These are phyloP conservation scores for Heliconius ethilla DNA, from an alignment of 2,888 invertebrate genomes.

Conservation along the genomic window DNA sequence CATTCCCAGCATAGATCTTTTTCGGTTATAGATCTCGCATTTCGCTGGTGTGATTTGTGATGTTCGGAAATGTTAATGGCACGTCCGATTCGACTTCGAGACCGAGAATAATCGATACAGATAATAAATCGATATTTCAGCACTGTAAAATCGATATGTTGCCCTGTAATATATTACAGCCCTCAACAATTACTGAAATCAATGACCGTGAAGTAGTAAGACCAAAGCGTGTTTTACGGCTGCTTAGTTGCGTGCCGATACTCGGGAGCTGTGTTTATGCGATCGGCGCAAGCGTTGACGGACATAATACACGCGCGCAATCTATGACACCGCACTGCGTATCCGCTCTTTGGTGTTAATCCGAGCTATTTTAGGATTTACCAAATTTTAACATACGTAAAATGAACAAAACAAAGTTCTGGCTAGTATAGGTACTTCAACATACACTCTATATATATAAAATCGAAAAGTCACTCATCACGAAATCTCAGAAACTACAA, in stretches of 20 bases:
- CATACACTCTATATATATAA: too few relatives aligned
- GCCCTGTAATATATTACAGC: neutral
- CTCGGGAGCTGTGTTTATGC: conserved; percentile 68
- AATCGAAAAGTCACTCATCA: too few relatives aligned
- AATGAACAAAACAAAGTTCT: neutral
- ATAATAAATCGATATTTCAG: neutral
- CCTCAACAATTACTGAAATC: conserved; percentile 26
- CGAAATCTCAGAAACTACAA: too few relatives aligned
- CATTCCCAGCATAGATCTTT: conserved; percentile 79
- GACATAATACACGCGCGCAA: conserved; percentile 69
- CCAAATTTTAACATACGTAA: conserved; percentile 33
- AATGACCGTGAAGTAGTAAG: conserved; percentile 59
- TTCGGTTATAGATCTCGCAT: conserved; percentile 80
- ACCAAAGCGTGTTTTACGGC: conserved; percentile 63
- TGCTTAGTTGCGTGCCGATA: conserved; percentile 33
- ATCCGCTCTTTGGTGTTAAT: conserved; percentile 53
- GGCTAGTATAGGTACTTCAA: too few relatives aligned
- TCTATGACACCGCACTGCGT: conserved; percentile 72
- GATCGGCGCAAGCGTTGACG: conserved; percentile 65
- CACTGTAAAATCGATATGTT: neutral
- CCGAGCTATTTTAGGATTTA: conserved; percentile 63
- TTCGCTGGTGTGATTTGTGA: conserved; percentile 82
- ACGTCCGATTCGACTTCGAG: conserved; percentile 56
- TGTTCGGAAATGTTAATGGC: conserved; percentile 79
- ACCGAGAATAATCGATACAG: neutral